Evolutionary conservation across 2,113 vertebrate genomes (phyloP).

Genomic region (Suncus etruscus): DNA sequence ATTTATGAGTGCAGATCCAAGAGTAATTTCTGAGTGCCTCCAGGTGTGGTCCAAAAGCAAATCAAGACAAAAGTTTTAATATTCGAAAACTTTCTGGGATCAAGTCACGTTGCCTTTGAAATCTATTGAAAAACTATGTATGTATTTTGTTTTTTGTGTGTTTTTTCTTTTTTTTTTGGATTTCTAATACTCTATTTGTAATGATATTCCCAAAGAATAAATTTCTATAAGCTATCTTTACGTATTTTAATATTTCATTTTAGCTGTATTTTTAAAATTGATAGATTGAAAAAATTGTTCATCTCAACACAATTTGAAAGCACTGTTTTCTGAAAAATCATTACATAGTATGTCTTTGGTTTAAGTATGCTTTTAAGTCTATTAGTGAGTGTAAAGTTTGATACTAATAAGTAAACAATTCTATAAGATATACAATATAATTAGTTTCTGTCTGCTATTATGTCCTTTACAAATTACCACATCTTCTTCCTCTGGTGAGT

Average conservation of each 20-base stretch:
- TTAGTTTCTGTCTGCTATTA: neutral
- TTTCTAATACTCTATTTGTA: slow-evolving; percentile 8
- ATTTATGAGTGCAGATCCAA: no score
- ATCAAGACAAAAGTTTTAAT: neutral
- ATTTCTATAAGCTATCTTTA: slow-evolving; percentile 20
- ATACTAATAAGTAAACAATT: neutral
- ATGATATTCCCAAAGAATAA: neutral
- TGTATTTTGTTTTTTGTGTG: neutral
- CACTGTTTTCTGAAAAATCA: neutral
- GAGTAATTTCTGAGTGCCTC: no score
- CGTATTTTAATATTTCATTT: slow-evolving; percentile 18
- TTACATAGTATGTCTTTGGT: neutral
- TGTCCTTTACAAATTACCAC: neutral
- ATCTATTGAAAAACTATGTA: neutral
- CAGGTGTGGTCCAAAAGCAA: no score
- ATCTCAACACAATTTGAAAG: neutral
- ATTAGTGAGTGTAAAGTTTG: neutral
- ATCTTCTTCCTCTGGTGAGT: slow-evolving; percentile 8
- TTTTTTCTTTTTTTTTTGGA: neutral
- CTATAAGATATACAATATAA: neutral
- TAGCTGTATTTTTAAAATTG: slow-evolving; percentile 14
- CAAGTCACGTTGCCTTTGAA: neutral
- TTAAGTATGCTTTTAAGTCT: neutral
- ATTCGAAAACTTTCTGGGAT: neutral
- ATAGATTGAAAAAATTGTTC: neutral